phyloP scores from a whole-genome alignment of 2,797 vertebrate species.

The Austrolebias charrua region DNA sequence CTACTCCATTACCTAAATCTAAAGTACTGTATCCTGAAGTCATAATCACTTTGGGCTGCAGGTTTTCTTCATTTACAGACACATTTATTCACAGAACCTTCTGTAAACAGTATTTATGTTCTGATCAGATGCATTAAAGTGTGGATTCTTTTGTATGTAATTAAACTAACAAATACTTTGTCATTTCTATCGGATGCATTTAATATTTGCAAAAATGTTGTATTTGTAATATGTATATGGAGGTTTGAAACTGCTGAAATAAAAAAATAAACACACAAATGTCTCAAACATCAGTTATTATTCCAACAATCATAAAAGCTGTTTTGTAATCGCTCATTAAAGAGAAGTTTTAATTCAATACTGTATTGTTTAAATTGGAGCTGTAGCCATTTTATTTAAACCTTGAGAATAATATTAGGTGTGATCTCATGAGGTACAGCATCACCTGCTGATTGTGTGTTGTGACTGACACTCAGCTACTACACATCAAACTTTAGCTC shows the following conservation, averaged over 20 bases:
- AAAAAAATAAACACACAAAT: neutral
- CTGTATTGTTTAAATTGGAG: no score
- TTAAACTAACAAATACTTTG: neutral
- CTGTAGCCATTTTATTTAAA: no score
- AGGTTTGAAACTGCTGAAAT: neutral
- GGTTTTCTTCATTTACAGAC: slow-evolving; percentile 11
- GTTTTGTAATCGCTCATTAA: slow-evolving; percentile 6
- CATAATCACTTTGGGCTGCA: slow-evolving; percentile 9
- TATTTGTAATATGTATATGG: slow-evolving; percentile 13
- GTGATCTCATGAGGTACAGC: no score
- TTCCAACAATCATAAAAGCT: neutral
- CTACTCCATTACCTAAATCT: slow-evolving; percentile 1
- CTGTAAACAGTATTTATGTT: slow-evolving; percentile 3
- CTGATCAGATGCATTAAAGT: slow-evolving; percentile 8
- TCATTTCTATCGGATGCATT: slow-evolving; percentile 1
- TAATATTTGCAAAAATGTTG: slow-evolving; percentile 1
- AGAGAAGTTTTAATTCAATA: neutral
- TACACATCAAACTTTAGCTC: no score
- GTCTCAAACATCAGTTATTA: neutral
- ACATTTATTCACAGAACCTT: neutral
- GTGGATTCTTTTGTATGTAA: slow-evolving; percentile 1
- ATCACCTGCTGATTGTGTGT: no score
- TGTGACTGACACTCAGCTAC: no score
- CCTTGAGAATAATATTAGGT: no score
- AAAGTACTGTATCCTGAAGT: slow-evolving; percentile 20